These are phyloP conservation scores for Limnephilus auricula DNA, from an alignment of 2,888 invertebrate species.

Conservation along the genomic window DNA sequence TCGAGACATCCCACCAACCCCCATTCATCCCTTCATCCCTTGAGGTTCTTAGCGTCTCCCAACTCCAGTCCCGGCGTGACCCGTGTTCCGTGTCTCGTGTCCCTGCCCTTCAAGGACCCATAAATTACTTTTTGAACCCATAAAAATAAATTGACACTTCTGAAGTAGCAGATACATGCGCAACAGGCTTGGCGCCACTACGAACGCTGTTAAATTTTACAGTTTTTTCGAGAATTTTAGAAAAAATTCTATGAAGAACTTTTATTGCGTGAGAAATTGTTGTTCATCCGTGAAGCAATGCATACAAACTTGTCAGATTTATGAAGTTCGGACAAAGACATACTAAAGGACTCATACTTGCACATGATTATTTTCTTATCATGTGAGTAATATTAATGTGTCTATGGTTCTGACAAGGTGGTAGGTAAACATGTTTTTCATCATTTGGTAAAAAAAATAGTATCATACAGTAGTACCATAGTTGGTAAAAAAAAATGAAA, in stretches of 20 bases:
- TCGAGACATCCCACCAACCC: not conserved
- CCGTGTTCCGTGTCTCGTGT: constrained; percentile 28
- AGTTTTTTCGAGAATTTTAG: not conserved
- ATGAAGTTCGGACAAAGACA: not conserved
- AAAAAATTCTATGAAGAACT: not conserved
- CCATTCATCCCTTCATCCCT: not conserved
- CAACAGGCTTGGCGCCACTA: constrained; percentile 38
- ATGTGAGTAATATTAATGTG: too few species aligned
- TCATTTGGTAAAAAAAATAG: too few species aligned
- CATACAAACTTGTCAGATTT: not conserved
- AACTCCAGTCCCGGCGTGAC: constrained; percentile 14
- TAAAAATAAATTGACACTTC: constrained; percentile 46
- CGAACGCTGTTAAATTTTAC: constrained; percentile 3
- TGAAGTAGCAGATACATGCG: constrained; percentile 14
- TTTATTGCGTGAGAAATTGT: constrained; percentile 25
- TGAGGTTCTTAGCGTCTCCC: not conserved
- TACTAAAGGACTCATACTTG: not conserved
- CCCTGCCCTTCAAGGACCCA: constrained; percentile 18
- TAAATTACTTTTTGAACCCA: constrained; percentile 45
- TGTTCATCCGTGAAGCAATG: not conserved
- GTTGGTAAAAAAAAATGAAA: too few species aligned
- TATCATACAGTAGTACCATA: too few species aligned
- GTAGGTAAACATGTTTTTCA: not conserved
- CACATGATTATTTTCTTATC: too few species aligned
- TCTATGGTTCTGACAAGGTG: not conserved